Evolutionary conservation across 2,888 invertebrate genomes (phyloP), one percentile per base, ranked within the genome.

Genomic region (Conus canariensis): DNA sequence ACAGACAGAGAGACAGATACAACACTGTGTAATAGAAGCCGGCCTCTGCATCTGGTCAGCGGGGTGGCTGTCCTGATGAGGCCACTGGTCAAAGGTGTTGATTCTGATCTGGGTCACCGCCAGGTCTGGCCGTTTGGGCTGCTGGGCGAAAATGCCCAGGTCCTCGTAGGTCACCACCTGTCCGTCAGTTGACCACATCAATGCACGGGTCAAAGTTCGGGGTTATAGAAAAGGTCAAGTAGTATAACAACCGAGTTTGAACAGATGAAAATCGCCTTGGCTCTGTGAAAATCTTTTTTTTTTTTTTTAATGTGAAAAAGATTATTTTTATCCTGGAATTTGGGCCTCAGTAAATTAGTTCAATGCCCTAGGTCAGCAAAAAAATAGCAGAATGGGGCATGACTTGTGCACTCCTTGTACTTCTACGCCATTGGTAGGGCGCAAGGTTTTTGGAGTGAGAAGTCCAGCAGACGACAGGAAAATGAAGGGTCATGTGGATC

Each of bases 61-160:
- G 1, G 89, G 85, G 70, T 89, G 85, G 6, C 70, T 59, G 25
- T 10, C n/a, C 14, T 22, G 8, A 56, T 85, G 89, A 0, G 90
- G 92, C 92, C 91, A 92, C 30, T n/a, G 85, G 30, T n/a, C 85
- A 86, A 91, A 92, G n/a, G 91, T 89, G 74, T 90, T 85, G 74
- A 91, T 67, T 10, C 92, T 83, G n/a, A 77, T 85, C 3, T 85
- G 87, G 6, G 74, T 74, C 14, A 92, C 89, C 12, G 91, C 91
- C 85, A 88, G 88, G 60, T 91, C 92, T 82, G 58, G 88, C 19
- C 92, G 83, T 67, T 90, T 91, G 19, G 92, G 91, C 60, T 87
- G 74, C 30, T 90, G 90, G 25, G 91, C 87, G 9, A 91, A 89
- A 74, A 92, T 92, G 25, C 92, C 92, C 14, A 92, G 90, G 22